Evolutionary conservation across 2,113 vertebrate species (phyloP).

Genomic region (Vidua macroura): DNA sequence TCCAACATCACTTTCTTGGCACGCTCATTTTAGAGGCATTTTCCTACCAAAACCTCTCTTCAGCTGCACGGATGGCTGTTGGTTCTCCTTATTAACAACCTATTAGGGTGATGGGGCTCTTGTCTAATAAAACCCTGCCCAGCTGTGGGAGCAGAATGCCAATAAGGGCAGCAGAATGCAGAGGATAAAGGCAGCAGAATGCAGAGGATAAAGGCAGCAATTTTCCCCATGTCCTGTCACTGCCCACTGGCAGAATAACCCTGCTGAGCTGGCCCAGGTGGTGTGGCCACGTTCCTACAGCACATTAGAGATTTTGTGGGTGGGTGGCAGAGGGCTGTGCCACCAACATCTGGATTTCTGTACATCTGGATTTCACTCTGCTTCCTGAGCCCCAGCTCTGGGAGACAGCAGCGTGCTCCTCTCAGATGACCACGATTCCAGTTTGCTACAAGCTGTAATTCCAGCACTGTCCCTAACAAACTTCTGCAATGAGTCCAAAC

Average conservation of each 20-base stretch:
- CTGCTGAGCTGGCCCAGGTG: background rate
- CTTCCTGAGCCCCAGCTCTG: background rate
- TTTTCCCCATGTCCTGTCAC: background rate
- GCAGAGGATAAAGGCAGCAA: background rate
- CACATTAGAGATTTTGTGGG: background rate
- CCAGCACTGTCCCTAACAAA: background rate
- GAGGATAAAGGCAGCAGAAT: background rate
- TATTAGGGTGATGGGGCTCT: background rate
- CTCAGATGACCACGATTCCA: fast-evolving
- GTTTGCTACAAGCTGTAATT: background rate
- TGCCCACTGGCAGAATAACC: background rate
- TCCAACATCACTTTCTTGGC: background rate
- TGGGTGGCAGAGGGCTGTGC: background rate
- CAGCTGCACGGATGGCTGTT: background rate
- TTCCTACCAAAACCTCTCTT: background rate
- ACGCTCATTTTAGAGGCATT: background rate
- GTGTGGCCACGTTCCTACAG: background rate
- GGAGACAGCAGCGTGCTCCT: background rate
- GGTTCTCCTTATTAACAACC: background rate
- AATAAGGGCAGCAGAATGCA: background rate
- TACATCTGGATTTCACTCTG: background rate
- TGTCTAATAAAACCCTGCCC: background rate
- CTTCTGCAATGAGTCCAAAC: background rate
- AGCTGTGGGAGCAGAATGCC: background rate
- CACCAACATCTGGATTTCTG: background rate